Evolutionary conservation across 2,888 invertebrate species (phyloP), one percentile per base, ranked within the genome.

Genomic region (Criorhina ranunculi): DNA sequence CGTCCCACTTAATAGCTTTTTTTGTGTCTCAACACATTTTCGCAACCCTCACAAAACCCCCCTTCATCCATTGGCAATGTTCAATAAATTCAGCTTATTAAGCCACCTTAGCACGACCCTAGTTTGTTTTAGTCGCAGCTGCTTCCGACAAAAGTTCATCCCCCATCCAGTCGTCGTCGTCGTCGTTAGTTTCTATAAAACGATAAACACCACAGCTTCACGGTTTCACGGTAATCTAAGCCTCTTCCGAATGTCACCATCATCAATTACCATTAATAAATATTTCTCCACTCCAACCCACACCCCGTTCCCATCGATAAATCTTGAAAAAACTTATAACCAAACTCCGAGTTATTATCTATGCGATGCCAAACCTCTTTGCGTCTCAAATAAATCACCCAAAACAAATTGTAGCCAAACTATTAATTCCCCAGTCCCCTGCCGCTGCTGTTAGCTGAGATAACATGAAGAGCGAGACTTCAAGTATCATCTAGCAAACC

Each of bases 351-450:
- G 64, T 75, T 85, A 79, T 80, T 79, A 79, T 80, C 80, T 70
- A 70, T 79, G 79, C 80, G 80, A 75, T 80, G 85, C 80, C 76
- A 80, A 80, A 80, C 75, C 75, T 79, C 85, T 85, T 79, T 75
- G 75, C 69, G 80, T 70, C 75, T 80, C 79, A 53, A 70, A 80
- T 85, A 85, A 76, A 80, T 80, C 85, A 80, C 75, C 64, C 69
- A 73, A 80, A 85, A 80, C 85, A 85, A 85, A 80, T 85, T 85
- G 75, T 80, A 75, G 79, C 53, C 80, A 69, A 80, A 85, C 79
- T 85, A 85, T 85, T 83, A 83, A 79, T 73, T 51, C 46, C 64
- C 49, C 6, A 11, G 9, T 12, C 33, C n/a, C n/a, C 35, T 5
- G 7, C 33, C 12, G 5, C 12, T 40, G 5, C 12, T 40, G 15